Evolutionary conservation across 2,113 vertebrate species (phyloP), one percentile per base, ranked within the genome.

Genomic region (Physeter macrocephalus): DNA sequence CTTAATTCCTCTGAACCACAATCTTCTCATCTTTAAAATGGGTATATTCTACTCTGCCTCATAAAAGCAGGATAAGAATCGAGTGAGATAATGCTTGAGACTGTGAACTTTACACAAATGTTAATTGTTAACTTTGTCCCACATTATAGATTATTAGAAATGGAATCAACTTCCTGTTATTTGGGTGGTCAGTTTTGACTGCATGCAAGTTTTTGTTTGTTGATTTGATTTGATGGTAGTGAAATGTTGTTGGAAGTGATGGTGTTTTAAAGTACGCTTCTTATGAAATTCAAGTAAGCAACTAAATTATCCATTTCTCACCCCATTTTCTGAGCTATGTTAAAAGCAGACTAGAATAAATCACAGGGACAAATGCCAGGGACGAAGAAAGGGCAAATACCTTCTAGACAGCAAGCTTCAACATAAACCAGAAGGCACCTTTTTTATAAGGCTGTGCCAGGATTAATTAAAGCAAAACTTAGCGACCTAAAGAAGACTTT

Each of bases 391-490:
- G 17, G 13, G 11, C 34, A 88, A 31, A 82, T 17, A 77, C 59
- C 86, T 74, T 52, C 25, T 69, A 77, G 20, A n/a, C 67, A 84
- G 34, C 31, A 71, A 34, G 11, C 31, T 92, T 54, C 80, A 93
- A 83, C 25, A 5, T 95, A 80, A 90, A 90, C 36, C 21, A 90
- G 62, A 93, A 23, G 41, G 4, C 1, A 88, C 43, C 15, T 87
- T 89, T 52, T 90, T 90, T 81, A 54, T 57, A 89, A 93, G 83
- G 72, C 67, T 82, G 29, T 83, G 59, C 10, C 61, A 93, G 72
- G 59, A 92, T 95, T 93, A 95, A 88, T 95, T 95, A 95, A 94
- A 94, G 20, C 25, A 81, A 95, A 92, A 88, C 77, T 80, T 87
- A 93, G 90, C 94, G 69, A 97, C 2, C 39, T 81, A 31, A 61